Evolutionary conservation across 1,140 invertebrate genomes (phyloP).

Genomic region (Heterodera carotae): DNA sequence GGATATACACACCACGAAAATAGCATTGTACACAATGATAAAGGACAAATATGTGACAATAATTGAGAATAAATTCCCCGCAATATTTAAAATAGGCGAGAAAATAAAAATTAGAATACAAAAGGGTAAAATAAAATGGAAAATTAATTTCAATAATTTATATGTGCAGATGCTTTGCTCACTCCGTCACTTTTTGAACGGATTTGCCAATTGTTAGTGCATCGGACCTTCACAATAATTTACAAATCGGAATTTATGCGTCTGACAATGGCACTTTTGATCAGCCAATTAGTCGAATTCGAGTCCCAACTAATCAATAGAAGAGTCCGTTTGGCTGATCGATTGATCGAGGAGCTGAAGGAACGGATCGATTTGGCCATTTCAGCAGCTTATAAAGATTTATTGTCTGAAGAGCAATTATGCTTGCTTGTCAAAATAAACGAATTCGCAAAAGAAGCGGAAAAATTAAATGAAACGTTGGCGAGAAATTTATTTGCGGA

Average conservation of each 20-base stretch:
- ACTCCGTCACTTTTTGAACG: neutral
- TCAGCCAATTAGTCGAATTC: neutral
- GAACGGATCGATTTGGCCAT: neutral
- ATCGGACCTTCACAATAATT: neutral
- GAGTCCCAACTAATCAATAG: neutral
- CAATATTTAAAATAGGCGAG: neutral
- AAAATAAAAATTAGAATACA: too few species aligned
- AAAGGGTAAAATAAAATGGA: neutral
- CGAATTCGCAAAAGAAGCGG: slow-evolving; percentile 7
- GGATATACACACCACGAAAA: neutral
- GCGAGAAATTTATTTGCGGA: neutral
- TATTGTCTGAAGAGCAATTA: neutral
- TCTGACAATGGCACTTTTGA: neutral
- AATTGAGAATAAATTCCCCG: neutral
- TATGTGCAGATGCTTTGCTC: neutral
- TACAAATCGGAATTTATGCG: neutral
- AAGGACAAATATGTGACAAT: neutral
- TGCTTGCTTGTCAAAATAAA: slow-evolving; percentile 13
- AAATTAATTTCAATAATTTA: neutral
- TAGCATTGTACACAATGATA: neutral
- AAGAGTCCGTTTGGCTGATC: neutral
- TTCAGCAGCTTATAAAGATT: neutral
- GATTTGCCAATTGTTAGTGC: neutral
- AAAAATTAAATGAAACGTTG: neutral
- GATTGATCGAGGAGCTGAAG: neutral